Percentiles rank a stretch among this genome's conserved stretches.
These are phyloP conservation scores for Ophion ellenae DNA, from an alignment of 2,888 invertebrate genomes.

Conservation along the genomic window DNA sequence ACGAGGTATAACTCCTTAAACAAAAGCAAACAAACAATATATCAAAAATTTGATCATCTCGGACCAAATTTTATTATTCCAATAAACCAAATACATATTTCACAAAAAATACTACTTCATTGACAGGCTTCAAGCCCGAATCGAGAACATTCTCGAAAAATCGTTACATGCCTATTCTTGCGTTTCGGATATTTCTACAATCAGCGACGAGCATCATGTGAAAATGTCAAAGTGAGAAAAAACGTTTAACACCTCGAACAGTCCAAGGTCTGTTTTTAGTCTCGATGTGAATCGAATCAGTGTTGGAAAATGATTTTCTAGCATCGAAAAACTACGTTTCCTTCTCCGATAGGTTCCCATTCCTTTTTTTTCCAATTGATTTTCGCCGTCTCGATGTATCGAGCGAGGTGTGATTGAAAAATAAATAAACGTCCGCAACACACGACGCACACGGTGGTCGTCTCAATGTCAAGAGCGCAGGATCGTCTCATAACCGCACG, in stretches of 20 bases:
- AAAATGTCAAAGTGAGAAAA: slow-evolving; percentile 1
- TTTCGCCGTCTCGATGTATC: background rate
- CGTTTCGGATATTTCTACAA: slow-evolving; percentile 4
- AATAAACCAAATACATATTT: background rate
- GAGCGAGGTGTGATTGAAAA: slow-evolving; percentile 2
- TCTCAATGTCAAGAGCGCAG: slow-evolving; percentile 41
- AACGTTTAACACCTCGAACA: slow-evolving; percentile 2
- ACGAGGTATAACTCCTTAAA: no score
- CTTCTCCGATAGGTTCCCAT: background rate
- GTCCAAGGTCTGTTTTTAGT: background rate
- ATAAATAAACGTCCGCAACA: background rate
- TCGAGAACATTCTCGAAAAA: background rate
- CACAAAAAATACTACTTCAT: background rate
- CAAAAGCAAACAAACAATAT: no score
- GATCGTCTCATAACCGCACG: slow-evolving; percentile 18
- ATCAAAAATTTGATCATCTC: no score
- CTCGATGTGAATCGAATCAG: background rate
- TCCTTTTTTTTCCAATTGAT: background rate
- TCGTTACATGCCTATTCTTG: background rate
- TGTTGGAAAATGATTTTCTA: slow-evolving; percentile 3
- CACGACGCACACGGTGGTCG: slow-evolving; percentile 4
- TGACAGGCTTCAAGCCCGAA: background rate
- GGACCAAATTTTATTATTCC: background rate
- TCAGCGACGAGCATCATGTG: background rate
- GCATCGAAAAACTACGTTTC: background rate